phyloP scores from a whole-genome alignment of 2,888 invertebrate species.

The Sturmia bella region DNA sequence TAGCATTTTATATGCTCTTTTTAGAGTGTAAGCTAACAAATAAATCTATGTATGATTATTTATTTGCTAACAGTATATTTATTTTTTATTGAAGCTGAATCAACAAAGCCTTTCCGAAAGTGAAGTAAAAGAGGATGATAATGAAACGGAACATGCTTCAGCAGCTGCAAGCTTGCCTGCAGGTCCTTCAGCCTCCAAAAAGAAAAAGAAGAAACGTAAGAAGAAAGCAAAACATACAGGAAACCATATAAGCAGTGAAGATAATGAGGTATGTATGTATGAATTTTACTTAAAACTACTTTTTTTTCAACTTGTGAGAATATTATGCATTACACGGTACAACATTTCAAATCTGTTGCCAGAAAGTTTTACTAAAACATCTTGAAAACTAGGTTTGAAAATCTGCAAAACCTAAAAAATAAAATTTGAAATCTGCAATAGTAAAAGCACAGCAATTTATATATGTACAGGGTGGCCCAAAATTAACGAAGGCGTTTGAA shows the following conservation, averaged over 20 bases:
- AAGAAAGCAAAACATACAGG: slow-evolving; percentile 83
- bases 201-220: slow-evolving; percentile 86
- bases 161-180: slow-evolving; percentile 82
- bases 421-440: no score
- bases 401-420: no score
- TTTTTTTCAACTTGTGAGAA: neutral
- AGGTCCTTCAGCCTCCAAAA: slow-evolving; percentile 83
- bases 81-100: slow-evolving; percentile 83
- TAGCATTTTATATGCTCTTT: no score
- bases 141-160: slow-evolving; percentile 85
- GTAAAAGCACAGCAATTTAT: no score
- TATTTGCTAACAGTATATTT: neutral
- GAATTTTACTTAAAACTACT: neutral
- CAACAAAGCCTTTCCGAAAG: slow-evolving; percentile 87
- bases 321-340: no score
- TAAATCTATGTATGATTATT: neutral
- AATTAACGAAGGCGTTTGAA: no score
- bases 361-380: no score
- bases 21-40: no score
- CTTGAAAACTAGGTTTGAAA: no score
- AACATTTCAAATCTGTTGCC: no score
- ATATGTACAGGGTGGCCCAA: no score
- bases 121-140: slow-evolving; percentile 87
- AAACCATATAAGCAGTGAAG: slow-evolving; percentile 84
- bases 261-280: slow-evolving; percentile 83